phyloP scores from a whole-genome alignment of 2,888 invertebrate genomes.

The Stenurella melanura region DNA sequence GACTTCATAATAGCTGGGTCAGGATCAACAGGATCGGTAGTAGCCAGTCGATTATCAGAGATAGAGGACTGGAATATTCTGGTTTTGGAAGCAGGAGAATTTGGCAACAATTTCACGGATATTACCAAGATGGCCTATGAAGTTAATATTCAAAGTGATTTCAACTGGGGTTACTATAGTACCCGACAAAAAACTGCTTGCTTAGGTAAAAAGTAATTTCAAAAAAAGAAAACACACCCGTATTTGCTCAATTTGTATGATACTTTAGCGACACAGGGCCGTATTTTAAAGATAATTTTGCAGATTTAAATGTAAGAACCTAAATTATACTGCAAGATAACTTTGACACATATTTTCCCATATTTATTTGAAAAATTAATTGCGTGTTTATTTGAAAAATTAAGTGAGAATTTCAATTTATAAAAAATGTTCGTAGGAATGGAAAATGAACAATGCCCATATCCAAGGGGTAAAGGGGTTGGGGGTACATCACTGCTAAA shows the following conservation, averaged over 20 bases:
- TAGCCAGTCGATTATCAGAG: constrained; percentile 75
- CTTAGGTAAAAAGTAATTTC: constrained; percentile 42
- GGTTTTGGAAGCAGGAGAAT: constrained; percentile 65
- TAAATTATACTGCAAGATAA: too few relatives aligned
- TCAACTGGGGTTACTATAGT: constrained; percentile 71
- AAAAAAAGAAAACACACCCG: not conserved
- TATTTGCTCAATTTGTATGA: not conserved
- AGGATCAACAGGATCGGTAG: constrained; percentile 74
- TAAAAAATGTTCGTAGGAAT: constrained; percentile 55
- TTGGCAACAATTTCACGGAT: constrained; percentile 70
- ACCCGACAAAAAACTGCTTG: constrained; percentile 48
- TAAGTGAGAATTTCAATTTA: too few relatives aligned
- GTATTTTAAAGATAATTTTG: too few relatives aligned
- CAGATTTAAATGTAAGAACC: too few relatives aligned
- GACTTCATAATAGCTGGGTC: constrained; percentile 74
- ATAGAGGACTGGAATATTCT: constrained; percentile 67
- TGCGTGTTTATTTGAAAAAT: too few relatives aligned
- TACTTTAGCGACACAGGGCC: too few relatives aligned
- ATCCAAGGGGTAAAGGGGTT: constrained; percentile 74
- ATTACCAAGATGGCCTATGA: constrained; percentile 65
- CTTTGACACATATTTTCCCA: too few relatives aligned
- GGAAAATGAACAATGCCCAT: constrained; percentile 61
- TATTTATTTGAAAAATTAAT: too few relatives aligned
- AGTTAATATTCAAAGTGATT: constrained; percentile 68
- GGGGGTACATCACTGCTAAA: constrained; percentile 74